Conservation (phyloP, 2,113 vertebrate species). For the Pseudopipra pipra region DNA sequence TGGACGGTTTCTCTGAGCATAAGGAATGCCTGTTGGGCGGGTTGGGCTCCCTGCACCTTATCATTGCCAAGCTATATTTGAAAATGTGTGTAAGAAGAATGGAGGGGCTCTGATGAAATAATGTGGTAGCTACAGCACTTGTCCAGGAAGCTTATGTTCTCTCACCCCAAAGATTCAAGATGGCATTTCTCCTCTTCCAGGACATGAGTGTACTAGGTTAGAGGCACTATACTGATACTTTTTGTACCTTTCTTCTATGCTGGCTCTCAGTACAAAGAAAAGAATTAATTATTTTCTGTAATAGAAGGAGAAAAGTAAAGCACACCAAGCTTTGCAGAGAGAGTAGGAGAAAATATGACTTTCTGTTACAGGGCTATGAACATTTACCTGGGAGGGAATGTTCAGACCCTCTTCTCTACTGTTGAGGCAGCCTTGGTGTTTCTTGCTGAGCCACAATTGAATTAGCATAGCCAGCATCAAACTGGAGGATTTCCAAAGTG, state of each 20-base stretch:
- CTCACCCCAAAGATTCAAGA: neutral
- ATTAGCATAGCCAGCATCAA: neutral
- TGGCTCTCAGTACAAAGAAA: neutral
- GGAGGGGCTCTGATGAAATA: neutral
- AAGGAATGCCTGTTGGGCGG: rapidly evolving
- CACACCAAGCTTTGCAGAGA: neutral
- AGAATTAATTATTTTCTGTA: neutral
- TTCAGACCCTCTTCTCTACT: neutral
- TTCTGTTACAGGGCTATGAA: neutral
- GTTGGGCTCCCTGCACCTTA: neutral
- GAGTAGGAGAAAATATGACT: neutral
- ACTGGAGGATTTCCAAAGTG: neutral
- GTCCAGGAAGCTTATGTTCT: neutral
- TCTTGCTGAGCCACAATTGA: neutral
- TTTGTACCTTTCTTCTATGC: neutral
- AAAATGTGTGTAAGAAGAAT: neutral
- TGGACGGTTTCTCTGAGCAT: neutral
- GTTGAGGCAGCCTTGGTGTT: neutral
- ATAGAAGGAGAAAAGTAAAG: neutral
- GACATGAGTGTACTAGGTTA: neutral
- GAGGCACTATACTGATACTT: neutral
- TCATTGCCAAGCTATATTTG: neutral
- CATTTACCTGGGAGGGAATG: neutral
- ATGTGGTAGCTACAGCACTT: neutral
- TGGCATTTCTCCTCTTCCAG: neutral